Evolutionary conservation across 2,113 vertebrate species (phyloP).

Genomic region (Tachycineta bicolor): DNA sequence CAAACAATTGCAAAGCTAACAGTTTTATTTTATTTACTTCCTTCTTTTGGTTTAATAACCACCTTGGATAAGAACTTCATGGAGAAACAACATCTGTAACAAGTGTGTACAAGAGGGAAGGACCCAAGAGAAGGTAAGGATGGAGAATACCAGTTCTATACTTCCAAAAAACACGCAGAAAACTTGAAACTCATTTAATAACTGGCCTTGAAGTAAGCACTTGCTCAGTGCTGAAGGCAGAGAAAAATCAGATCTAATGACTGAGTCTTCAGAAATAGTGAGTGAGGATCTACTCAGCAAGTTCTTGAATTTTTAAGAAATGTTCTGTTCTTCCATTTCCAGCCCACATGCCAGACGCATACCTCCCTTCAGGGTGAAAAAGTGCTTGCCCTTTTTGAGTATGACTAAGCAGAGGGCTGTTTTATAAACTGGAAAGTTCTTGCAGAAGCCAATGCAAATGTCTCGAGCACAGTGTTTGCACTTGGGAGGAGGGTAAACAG

Average conservation of each 20-base stretch:
- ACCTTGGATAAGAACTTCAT: neutral
- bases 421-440: slow-evolving; percentile 14
- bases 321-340: neutral
- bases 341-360: neutral
- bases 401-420: slow-evolving; percentile 24
- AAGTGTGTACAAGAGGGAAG: neutral
- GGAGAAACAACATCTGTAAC: neutral
- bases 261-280: neutral
- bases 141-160: neutral
- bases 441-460: neutral
- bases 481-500: neutral
- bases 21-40: neutral
- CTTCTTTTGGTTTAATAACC: neutral
- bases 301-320: neutral
- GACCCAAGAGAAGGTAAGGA: neutral
- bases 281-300: neutral
- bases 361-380: slow-evolving; percentile 25
- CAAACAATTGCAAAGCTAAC: neutral
- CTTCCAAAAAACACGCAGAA: neutral
- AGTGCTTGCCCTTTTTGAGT: neutral
- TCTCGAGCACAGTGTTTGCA: neutral
- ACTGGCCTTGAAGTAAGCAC: neutral
- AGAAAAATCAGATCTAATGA: neutral
- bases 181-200: neutral
- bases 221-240: neutral